A percentile compares a stretch with the other conserved stretches of the same genome.
Evolutionary conservation across 2,888 invertebrate genomes (phyloP).

Genomic region (Xiphydria camelus): DNA sequence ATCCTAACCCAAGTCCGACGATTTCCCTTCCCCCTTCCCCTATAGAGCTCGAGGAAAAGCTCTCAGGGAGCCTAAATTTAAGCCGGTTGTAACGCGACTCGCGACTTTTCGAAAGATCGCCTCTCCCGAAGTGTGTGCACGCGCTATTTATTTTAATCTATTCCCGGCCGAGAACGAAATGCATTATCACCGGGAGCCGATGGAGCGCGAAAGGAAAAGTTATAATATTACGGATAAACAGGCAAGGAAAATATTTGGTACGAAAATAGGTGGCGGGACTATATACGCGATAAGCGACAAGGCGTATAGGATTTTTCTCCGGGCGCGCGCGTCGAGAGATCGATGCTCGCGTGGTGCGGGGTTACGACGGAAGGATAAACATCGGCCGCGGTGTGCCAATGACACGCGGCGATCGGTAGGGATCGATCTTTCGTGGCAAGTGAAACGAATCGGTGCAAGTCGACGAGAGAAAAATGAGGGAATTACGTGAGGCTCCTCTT

Average conservation of each 20-base stretch:
- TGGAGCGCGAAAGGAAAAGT: conserved; percentile 19
- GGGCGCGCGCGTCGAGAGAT: conserved; percentile 10
- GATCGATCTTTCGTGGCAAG: no score
- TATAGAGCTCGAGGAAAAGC: no score
- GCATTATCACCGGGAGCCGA: conserved; percentile 28
- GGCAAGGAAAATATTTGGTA: conserved; percentile 11
- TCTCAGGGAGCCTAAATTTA: no score
- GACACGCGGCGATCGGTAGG: no score
- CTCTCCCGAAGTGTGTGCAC: background rate
- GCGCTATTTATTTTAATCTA: conserved; percentile 42
- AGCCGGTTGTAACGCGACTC: background rate
- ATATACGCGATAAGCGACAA: conserved; percentile 14
- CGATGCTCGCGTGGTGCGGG: background rate
- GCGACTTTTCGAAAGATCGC: background rate
- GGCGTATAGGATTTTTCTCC: conserved; percentile 8
- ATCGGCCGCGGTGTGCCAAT: no score
- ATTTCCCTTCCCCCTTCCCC: no score
- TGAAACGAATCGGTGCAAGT: no score
- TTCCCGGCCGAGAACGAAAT: conserved; percentile 36
- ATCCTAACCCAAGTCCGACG: no score
- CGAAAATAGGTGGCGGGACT: conserved; percentile 9
- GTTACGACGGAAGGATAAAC: no score
- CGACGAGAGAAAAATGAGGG: no score
- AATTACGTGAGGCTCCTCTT: no score
- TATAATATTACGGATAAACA: conserved; percentile 15